Base-by-base conservation (phyloP, 1,140 invertebrate genomes). In the Neodiprion fabricii region DNA sequence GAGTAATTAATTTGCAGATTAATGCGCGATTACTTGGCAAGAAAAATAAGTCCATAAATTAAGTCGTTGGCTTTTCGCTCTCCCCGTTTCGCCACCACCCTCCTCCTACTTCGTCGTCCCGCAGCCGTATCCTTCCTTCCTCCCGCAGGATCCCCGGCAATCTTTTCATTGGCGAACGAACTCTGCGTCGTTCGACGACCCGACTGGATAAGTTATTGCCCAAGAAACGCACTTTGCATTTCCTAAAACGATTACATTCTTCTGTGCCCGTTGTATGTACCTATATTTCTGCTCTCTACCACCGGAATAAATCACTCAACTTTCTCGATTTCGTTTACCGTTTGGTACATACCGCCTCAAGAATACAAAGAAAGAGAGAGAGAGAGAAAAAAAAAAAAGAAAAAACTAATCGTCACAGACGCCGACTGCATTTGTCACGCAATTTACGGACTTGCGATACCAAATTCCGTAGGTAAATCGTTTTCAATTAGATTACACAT, bases 41-140 rank as follows among this genome's bases (percentile, higher is more conserved):
- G 78, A 83, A 84, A 83, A 84, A 83, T 81, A 82, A 81, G 78
- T 79, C 79, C 76, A 84, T 84, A 83, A 83, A 84, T 83, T 83
- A 84, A 83, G 76, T 61, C 53, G 53, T 61, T 61, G 53, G 53
- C 53, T 61, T 61, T 61, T 61, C 53, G 53, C 71, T 72, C 67
- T 21, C 47, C 21, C 40, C 70, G 2, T 0, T n/a, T 9, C 66
- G 11, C 40, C 23, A 10, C 9, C 28, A n/a, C 47, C 70, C 23
- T 10, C n/a, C 53, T 17, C 53, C n/a, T 61, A 40, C 53, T 61
- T 61, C 53, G 11, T 17, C 11, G 0, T 61, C 53, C n/a, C 53
- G 28, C 28, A 40, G 28, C 28, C n/a, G 53, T 9, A 61, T 14
- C 11, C 53, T 61, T 14, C 53, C 53, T n/a, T 17, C 53, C 11